These are phyloP conservation scores for Halcyon senegalensis DNA, from an alignment of 2,113 vertebrate species.

Conservation along the genomic window DNA sequence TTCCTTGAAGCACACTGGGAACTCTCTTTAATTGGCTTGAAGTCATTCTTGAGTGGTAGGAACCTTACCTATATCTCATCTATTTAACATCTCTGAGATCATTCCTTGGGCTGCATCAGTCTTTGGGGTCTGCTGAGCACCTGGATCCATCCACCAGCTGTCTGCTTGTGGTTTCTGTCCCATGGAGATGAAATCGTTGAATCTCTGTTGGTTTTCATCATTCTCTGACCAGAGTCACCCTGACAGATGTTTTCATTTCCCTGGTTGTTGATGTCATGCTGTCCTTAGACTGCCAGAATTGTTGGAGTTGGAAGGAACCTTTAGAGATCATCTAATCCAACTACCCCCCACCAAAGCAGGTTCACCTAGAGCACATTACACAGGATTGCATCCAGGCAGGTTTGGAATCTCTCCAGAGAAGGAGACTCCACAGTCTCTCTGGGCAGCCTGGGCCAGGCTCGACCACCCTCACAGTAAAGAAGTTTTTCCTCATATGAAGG, in stretches of 20 bases:
- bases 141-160: neutral
- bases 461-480: too few relatives aligned
- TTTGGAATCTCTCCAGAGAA: too few relatives aligned
- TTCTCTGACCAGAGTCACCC: neutral
- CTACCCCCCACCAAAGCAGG: neutral
- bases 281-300: neutral
- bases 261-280: neutral
- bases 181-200: fast-evolving
- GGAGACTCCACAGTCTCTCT: too few relatives aligned
- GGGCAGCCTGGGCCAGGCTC: too few relatives aligned
- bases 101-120: neutral
- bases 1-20: neutral
- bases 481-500: too few relatives aligned
- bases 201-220: neutral
- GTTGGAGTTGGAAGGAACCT: neutral
- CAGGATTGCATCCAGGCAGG: too few relatives aligned
- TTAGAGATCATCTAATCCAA: neutral
- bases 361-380: neutral
- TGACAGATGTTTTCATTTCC: neutral
- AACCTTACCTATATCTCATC: neutral
- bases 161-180: neutral
- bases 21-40: neutral
- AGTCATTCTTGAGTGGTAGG: neutral
- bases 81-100: neutral
- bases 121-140: neutral